Conservation (phyloP, 2,113 vertebrate genomes). For the Hipposideros armiger region DNA sequence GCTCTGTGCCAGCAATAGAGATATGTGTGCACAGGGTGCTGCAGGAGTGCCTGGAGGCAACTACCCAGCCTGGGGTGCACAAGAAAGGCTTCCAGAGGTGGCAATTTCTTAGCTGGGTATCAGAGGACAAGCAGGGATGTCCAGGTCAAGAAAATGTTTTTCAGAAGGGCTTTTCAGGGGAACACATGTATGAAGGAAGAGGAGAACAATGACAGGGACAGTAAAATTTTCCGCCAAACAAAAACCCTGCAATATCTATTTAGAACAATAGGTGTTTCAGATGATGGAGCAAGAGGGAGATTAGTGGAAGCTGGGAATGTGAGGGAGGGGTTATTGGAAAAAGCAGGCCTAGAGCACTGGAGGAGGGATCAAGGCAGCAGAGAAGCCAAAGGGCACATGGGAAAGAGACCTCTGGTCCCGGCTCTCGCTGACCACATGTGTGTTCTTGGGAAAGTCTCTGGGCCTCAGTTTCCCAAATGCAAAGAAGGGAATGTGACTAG, state of each 20-base stretch:
- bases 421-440: not conserved
- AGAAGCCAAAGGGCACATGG: not conserved
- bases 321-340: not conserved
- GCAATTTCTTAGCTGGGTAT: not conserved
- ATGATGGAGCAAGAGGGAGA: not conserved
- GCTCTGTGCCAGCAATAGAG: not conserved
- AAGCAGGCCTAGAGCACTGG: not conserved
- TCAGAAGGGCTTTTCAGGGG: not conserved
- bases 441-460: not conserved
- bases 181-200: conserved; percentile 27
- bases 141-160: conserved; percentile 46
- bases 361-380: not conserved
- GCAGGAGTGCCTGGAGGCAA: not conserved
- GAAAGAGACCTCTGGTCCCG: conserved; percentile 4
- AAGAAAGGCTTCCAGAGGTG: not conserved
- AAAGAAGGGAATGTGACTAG: not conserved
- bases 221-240: not conserved
- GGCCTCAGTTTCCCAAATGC: not conserved
- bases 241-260: not conserved
- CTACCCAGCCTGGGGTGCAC: not conserved
- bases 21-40: not conserved
- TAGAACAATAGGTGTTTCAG: not conserved
- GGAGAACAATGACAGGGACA: not conserved
- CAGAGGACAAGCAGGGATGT: conserved; percentile 15
- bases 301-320: not conserved